Base-by-base conservation (phyloP, 37 sponge, comb jelly and placozoan species). In the Cliona cf. orientalis region DNA sequence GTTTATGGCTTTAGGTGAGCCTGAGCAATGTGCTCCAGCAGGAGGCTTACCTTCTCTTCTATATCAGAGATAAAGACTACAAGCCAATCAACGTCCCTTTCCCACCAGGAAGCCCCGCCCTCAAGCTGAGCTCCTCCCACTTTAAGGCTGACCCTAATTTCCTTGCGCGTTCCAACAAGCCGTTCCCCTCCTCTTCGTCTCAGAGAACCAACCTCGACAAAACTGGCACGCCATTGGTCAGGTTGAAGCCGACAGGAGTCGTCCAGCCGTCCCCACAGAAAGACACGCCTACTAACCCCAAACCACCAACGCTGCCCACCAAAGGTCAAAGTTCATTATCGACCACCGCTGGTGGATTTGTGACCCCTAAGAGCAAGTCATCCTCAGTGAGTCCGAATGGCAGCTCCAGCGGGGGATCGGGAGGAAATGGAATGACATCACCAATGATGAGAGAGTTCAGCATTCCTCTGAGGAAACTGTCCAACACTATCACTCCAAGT, bases 21-120 rank as follows among this genome's bases (percentile, higher is more conserved):
- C 49, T 80, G 28, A 29, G 78, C 37, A 91, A 87, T n/a, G 95
- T 94, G 12, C 78, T 96, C 17, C 71, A 76, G 17, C 92, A 90
- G 43, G 94, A 98, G 43, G 99, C 99, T 11, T 98, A 98, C 71
- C 85, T 98, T 36, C 86, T 98, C 31, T 95, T 98, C 74, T 98
- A 98, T 61, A 84, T 84, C 25, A 66, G 40, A 66, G 89, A 93
- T 56, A 19, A 42, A 23, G 49, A 72, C 1, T 63, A 89, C 38
- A 34, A 45, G 35, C 70, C 82, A 7, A 21, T 68, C 12, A 44
- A 21, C 0, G 22, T 53, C 17, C 41, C 46, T 29, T 6, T 56
- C 3, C 57, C 85, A 3, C 76, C 66, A 5, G 62, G 35, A 74
- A 43, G 37, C 55, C 23, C 41, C 6, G 71, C 55, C 55, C 55